Evolutionary conservation across 1,140 invertebrate species (phyloP).

Genomic region (Metopolophium dirhodum): DNA sequence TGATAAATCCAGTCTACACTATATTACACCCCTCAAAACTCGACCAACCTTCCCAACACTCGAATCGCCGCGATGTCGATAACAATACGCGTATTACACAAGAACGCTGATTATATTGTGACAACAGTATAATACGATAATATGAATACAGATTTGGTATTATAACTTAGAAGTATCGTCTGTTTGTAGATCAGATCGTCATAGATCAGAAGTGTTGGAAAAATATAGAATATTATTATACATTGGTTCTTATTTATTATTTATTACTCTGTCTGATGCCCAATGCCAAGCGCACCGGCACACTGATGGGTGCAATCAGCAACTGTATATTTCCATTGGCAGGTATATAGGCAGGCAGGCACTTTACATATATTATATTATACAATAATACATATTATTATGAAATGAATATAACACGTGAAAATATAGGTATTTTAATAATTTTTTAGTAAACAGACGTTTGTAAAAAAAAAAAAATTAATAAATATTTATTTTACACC

Average conservation of each 20-base stretch:
- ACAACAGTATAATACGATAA: no score
- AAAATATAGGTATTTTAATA: no score
- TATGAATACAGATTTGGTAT: no score
- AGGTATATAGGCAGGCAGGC: no score
- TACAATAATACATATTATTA: no score
- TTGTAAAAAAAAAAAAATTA: no score
- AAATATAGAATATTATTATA: neutral
- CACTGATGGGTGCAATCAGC: neutral
- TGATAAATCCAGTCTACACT: neutral
- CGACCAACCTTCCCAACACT: neutral
- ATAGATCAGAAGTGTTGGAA: neutral
- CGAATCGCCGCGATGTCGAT: neutral
- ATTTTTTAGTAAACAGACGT: no score
- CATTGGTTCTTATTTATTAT: neutral
- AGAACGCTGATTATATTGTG: neutral
- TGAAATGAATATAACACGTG: no score
- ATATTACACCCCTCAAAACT: neutral
- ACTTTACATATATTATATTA: no score
- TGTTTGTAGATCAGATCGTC: neutral
- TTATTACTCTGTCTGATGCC: neutral
- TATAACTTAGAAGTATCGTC: neutral
- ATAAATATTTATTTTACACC: no score
- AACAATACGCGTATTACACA: neutral
- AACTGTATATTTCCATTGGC: no score
- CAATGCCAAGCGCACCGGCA: no score